Evolutionary conservation across 2,888 invertebrate genomes (phyloP).

Genomic region (Torymus auratus): DNA sequence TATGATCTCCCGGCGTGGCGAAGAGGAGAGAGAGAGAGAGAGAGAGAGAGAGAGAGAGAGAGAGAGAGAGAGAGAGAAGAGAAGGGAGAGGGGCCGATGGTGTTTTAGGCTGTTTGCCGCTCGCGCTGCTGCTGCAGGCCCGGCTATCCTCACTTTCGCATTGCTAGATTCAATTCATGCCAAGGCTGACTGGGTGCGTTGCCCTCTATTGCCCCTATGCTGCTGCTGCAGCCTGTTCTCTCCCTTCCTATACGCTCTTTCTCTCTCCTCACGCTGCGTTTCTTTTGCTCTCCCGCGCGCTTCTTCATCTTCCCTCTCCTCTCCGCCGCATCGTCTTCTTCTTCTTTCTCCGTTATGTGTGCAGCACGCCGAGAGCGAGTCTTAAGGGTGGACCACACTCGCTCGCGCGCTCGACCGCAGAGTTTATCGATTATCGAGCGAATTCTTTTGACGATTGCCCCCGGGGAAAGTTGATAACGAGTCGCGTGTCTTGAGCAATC

Average conservation of each 20-base stretch:
- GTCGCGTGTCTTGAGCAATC: no score
- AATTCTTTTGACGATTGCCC: no score
- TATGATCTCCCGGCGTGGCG: constrained; percentile 27
- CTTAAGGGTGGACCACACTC: constrained; percentile 44
- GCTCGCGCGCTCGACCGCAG: no score
- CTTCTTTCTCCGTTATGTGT: constrained; percentile 48
- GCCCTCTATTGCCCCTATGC: constrained; percentile 76
- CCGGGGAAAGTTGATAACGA: no score
- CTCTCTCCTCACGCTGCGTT: constrained; percentile 42
- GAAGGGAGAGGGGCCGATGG: constrained; percentile 39
- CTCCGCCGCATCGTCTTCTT: constrained; percentile 45
- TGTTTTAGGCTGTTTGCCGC: constrained; percentile 47
- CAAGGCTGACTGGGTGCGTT: constrained; percentile 77
- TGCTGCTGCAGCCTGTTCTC: constrained; percentile 64
- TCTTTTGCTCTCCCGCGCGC: constrained; percentile 53
- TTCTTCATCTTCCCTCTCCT: constrained; percentile 60
- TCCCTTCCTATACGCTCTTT: neutral
- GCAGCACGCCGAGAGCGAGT: neutral
- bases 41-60: constrained; percentile 22
- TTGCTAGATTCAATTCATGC: constrained; percentile 77
- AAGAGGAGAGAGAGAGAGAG: constrained; percentile 18
- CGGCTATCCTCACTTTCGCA: constrained; percentile 72
- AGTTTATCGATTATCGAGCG: no score
- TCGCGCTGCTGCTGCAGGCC: constrained; percentile 9
- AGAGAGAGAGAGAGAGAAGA: constrained; percentile 22